Evolutionary conservation across 1,140 invertebrate genomes (phyloP).

Genomic region (Panulirus ornatus): DNA sequence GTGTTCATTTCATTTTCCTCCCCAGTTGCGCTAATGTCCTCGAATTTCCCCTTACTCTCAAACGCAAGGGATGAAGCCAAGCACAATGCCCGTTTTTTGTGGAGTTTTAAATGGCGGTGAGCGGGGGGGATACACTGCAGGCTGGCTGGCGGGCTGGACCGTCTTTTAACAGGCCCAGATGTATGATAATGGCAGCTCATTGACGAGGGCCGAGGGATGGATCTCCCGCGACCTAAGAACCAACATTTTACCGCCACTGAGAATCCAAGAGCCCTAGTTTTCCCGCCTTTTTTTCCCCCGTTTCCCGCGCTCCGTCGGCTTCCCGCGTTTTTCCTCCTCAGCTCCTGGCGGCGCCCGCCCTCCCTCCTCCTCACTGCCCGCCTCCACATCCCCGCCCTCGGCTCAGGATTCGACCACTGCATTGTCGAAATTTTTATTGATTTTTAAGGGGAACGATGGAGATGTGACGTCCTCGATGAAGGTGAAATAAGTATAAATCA

Average conservation of each 20-base stretch:
- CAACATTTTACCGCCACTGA: conserved; percentile 57
- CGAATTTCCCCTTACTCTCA: conserved; percentile 15
- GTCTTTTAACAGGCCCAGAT: too few species aligned
- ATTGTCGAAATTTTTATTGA: too few species aligned
- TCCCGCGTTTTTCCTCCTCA: conserved; percentile 46
- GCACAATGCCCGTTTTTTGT: too few species aligned
- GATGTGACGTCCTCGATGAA: too few species aligned
- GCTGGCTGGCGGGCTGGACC: too few species aligned
- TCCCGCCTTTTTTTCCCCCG: conserved; percentile 11
- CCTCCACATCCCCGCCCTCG: neutral
- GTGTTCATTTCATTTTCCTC: conserved; percentile 44
- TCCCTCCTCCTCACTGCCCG: conserved; percentile 23
- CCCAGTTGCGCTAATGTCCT: conserved; percentile 36
- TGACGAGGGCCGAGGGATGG: too few species aligned
- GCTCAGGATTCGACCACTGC: neutral
- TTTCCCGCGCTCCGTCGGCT: conserved; percentile 33
- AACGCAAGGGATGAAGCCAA: too few species aligned
- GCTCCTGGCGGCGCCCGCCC: conserved; percentile 7
- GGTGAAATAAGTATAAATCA: too few species aligned
- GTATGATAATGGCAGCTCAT: neutral
- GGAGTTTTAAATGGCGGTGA: too few species aligned
- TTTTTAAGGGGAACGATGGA: too few species aligned
- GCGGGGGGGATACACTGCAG: too few species aligned
- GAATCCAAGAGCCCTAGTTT: conserved; percentile 44
- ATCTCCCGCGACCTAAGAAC: conserved; percentile 36